A percentile compares a stretch with the other conserved stretches of the same genome.
Conservation (phyloP, 2,797 vertebrate species). For the Tinamus major region DNA sequence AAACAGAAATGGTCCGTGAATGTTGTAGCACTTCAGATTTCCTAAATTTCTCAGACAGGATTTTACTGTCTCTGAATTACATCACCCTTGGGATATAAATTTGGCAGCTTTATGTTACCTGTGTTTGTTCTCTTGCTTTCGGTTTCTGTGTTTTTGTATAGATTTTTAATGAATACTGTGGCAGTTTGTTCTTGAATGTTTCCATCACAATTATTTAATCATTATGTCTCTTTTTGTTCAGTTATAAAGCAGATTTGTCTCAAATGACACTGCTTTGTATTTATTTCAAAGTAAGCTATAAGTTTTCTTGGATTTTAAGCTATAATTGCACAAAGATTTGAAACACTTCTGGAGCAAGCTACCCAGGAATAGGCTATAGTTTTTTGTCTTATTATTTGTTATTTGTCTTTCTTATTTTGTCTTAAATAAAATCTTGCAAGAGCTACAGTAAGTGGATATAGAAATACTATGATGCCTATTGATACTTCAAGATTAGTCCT, state of each 20-base stretch:
- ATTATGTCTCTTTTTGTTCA: constrained; percentile 78
- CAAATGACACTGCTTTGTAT: constrained; percentile 58
- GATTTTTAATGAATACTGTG: constrained; percentile 44
- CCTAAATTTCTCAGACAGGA: background rate
- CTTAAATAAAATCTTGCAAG: background rate
- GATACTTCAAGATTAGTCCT: background rate
- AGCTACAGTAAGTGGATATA: background rate
- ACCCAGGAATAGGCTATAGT: background rate
- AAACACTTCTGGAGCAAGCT: background rate
- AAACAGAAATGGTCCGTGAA: background rate
- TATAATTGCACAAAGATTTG: background rate
- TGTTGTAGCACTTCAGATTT: constrained; percentile 11
- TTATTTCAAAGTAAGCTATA: constrained; percentile 70
- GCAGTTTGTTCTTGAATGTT: constrained; percentile 77
- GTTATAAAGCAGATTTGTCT: constrained; percentile 68
- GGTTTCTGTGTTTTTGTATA: background rate
- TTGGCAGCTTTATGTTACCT: background rate
- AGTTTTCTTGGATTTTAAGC: constrained; percentile 35
- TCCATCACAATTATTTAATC: constrained; percentile 74
- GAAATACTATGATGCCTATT: background rate
- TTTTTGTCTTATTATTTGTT: background rate
- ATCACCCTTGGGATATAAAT: background rate
- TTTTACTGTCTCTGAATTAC: background rate
- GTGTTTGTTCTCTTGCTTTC: background rate
- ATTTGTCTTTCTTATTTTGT: background rate